Percentiles rank a stretch among this genome's conserved stretches.
Conservation (phyloP, 92 coral and sea anemone genomes). For the Pocillopora meandrina region DNA sequence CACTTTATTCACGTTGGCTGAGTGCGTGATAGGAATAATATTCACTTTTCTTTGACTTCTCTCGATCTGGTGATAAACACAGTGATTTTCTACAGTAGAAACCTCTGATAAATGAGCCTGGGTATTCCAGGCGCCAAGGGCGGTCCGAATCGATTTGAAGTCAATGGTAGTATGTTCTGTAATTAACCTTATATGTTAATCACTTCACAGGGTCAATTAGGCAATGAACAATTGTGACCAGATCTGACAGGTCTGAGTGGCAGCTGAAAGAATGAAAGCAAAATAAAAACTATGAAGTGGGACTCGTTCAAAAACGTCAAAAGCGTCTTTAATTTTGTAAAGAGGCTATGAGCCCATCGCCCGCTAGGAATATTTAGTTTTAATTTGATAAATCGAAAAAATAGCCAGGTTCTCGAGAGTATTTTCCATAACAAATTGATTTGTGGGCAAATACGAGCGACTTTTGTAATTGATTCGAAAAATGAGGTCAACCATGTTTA, state of each 20-base stretch:
- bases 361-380: background rate
- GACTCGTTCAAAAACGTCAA: background rate
- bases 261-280: slow-evolving; percentile 33
- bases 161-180: slow-evolving; percentile 3
- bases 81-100: slow-evolving; percentile 7
- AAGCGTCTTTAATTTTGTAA: background rate
- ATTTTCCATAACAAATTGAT: slow-evolving; percentile 1
- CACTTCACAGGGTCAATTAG: slow-evolving; percentile 54
- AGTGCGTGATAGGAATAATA: background rate
- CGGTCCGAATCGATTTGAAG: slow-evolving; percentile 22
- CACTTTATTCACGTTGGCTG: background rate
- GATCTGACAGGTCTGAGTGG: slow-evolving; percentile 56
- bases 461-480: slow-evolving; percentile 33
- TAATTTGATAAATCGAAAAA: background rate
- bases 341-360: background rate
- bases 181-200: slow-evolving; percentile 66
- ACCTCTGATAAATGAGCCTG: background rate
- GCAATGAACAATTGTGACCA: slow-evolving; percentile 31
- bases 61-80: background rate
- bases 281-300: background rate
- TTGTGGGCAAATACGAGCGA: slow-evolving; percentile 13
- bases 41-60: background rate
- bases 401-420: background rate
- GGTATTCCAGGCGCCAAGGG: slow-evolving; percentile 34
- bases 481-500: slow-evolving; percentile 12